phyloP scores from a whole-genome alignment of 2,113 vertebrate species.

The Megaptera novaeangliae region DNA sequence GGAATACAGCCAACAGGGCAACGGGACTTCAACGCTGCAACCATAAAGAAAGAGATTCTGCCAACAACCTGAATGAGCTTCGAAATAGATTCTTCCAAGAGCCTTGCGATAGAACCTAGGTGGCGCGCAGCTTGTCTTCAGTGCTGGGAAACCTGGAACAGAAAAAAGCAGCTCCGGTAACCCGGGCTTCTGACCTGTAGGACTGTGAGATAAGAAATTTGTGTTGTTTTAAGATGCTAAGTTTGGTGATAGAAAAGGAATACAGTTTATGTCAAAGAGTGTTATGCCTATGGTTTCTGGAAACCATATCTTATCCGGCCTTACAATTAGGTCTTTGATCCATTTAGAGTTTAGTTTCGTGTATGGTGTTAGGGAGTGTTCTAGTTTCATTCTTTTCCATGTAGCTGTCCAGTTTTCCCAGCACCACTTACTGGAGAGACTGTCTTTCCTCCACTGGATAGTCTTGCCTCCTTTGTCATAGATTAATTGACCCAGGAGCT shows the following conservation, averaged over 20 bases:
- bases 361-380: too few species aligned
- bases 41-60: neutral
- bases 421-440: too few species aligned
- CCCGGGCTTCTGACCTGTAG: neutral
- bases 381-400: too few species aligned
- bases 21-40: neutral
- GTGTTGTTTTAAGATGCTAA: neutral
- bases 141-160: neutral
- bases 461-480: too few species aligned
- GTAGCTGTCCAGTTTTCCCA: too few species aligned
- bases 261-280: too few species aligned
- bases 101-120: neutral
- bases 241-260: neutral
- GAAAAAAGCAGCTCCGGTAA: neutral
- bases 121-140: neutral
- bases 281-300: too few species aligned
- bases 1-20: neutral
- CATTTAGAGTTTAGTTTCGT: too few species aligned
- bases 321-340: too few species aligned
- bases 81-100: neutral
- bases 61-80: neutral
- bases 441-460: too few species aligned
- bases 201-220: neutral
- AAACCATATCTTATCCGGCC: too few species aligned
- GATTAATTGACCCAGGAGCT: too few species aligned